Base-by-base conservation (phyloP, 2,888 invertebrate species). In the Rutpela maculata region DNA sequence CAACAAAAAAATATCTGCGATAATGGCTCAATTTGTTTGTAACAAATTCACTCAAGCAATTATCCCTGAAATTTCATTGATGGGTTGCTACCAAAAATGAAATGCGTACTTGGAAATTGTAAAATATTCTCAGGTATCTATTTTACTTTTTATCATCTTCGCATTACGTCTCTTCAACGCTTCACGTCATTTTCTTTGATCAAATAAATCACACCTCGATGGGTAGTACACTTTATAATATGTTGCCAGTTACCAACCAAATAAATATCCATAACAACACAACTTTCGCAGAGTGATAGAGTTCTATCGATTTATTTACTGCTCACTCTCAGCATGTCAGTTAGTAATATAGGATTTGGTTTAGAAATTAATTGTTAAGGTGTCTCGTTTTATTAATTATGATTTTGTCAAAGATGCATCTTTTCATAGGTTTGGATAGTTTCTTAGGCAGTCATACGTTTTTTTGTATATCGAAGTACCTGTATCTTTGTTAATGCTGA, bases 121-220 rank as follows among this genome's bases (percentile, higher is more conserved):
- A 55, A 50, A 55, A 55, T 55, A 15, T 15, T 17, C 63, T 17
- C 35, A 9, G 35, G 12, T n/a, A 18, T 10, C 26, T 11, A 17
- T 11, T 65, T 38, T 17, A 35, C 38, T 65, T 65, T 65, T 17
- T 35, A 35, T 55, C 50, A n/a, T 10, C 17, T 38, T 38, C 63
- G n/a, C 18, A 38, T 15, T 50, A 1, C 66, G 50, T 50, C 55
- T 65, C 26, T 81, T 76, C 75, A 81, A 81, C 80, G 83, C 82
- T 80, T 78, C 82, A 77, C 67, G 74, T 81, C 80, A 79, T 77
- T 78, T 81, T 78, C 84, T 84, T 84, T 84, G 83, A 83, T 83
- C 83, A 78, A 84, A 82, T 83, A 81, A 82, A 66, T 74, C 79
- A 76, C 82, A 79, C 80, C 79, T 78, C 81, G 78, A 65, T 77